Evolutionary conservation across 1,140 invertebrate genomes (phyloP), one percentile per base, ranked within the genome.

Genomic region (Luehdorfia chinensis): DNA sequence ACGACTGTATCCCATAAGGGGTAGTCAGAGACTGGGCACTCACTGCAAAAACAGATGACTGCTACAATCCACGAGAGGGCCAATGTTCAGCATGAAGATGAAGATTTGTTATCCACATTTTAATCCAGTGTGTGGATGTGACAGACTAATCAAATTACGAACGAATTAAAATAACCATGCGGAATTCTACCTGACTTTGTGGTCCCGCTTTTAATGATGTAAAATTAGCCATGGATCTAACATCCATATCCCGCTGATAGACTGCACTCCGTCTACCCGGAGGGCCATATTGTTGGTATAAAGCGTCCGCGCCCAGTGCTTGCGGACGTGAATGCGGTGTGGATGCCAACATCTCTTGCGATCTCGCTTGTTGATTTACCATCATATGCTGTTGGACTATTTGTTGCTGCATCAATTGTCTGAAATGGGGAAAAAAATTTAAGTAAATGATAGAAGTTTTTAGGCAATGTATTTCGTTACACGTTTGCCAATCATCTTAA

Each of bases 341-440:
- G 1, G 86, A 74, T 2, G 83, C 83, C 19, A 90, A 58, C 72
- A 89, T 88, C 59, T 90, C 89, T 54, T 90, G 89, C 0, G 88
- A 89, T 43, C 88, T 76, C 0, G 88, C 84, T 55, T 89, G 88
- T 16, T 88, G 87, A 32, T 81, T 87, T 23, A 87, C 33, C 33
- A 87, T 54, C 60, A 87, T 71, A 33, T 87, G 83, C 34, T 87
- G 85, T 33, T 87, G 85, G 1, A 87, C 68, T 48, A 90, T 75
- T 43, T 91, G 90, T 41, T 90, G 89, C 55, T 91, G 90, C 55
- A 91, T 88, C 60, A 91, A 67, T 47, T 91, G 90, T 34, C 85
- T 86, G 63, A 28, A 66, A 52, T 49, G 18, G 13, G n/a, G 23
- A 41, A n/a, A n/a, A n/a, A n/a, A n/a, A 16, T 12, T 3, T 27